Conservation (phyloP, 2,888 invertebrate genomes). For the Agriopis marginaria region DNA sequence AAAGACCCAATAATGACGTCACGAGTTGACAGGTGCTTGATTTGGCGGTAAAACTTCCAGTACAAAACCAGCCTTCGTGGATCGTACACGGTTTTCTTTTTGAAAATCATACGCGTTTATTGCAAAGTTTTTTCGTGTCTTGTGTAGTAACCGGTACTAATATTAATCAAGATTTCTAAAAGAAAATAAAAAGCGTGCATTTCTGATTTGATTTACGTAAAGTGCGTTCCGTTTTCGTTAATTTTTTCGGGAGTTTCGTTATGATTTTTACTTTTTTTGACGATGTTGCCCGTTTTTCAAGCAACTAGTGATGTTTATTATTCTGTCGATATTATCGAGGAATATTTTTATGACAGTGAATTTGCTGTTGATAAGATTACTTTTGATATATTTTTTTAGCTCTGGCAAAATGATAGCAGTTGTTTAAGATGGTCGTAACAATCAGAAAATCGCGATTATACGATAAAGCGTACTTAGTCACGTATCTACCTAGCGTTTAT, state of each 20-base stretch:
- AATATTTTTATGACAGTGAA: neutral
- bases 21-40: conserved; percentile 32
- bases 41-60: conserved; percentile 59
- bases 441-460: conserved; percentile 8
- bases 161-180: neutral
- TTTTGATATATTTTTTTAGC: neutral
- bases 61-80: conserved; percentile 40
- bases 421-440: neutral
- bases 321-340: conserved; percentile 23
- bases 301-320: conserved; percentile 32
- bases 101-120: conserved; percentile 17
- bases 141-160: neutral
- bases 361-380: conserved; percentile 1
- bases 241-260: conserved; percentile 27
- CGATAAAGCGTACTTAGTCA: conserved; percentile 1
- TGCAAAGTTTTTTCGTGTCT: conserved; percentile 2
- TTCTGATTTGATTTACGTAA: neutral
- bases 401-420: neutral
- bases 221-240: conserved; percentile 21
- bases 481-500: neutral
- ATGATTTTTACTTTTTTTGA: conserved; percentile 17
- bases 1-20: conserved; percentile 44
- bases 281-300: conserved; percentile 25
- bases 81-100: conserved; percentile 27
- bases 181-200: neutral